Conservation (phyloP, 2,113 vertebrate species). For the Mohoua ochrocephala region DNA sequence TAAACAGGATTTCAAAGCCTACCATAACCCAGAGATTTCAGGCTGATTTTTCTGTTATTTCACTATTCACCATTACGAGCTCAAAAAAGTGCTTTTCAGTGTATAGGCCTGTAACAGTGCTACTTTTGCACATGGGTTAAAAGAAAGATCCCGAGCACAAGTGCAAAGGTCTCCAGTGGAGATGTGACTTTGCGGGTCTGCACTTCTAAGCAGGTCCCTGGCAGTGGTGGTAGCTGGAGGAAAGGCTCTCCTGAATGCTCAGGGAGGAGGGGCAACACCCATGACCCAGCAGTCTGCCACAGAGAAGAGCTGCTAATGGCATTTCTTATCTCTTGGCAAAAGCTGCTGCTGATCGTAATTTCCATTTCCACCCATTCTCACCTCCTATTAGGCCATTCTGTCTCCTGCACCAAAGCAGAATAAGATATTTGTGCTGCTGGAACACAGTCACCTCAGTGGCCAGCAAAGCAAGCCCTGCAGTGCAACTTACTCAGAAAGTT, state of each 20-base stretch:
- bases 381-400: background rate
- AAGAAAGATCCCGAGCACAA: background rate
- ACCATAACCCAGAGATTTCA: background rate
- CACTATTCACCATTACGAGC: background rate
- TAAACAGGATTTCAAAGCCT: background rate
- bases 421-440: background rate
- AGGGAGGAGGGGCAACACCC: background rate
- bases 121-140: background rate
- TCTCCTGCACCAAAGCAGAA: background rate
- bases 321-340: constrained; percentile 17
- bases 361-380: background rate
- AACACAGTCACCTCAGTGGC: background rate
- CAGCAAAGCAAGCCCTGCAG: background rate
- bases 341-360: background rate
- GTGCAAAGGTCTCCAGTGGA: background rate
- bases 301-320: background rate
- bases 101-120: background rate
- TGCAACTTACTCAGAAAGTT: background rate
- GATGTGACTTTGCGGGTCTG: background rate
- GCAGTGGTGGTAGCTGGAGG: background rate
- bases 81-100: background rate
- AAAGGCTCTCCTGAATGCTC: background rate
- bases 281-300: background rate
- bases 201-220: background rate
- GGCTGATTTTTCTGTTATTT: background rate